phyloP scores from a whole-genome alignment of 2,113 vertebrate genomes.

The Drymodes brunneopygia region DNA sequence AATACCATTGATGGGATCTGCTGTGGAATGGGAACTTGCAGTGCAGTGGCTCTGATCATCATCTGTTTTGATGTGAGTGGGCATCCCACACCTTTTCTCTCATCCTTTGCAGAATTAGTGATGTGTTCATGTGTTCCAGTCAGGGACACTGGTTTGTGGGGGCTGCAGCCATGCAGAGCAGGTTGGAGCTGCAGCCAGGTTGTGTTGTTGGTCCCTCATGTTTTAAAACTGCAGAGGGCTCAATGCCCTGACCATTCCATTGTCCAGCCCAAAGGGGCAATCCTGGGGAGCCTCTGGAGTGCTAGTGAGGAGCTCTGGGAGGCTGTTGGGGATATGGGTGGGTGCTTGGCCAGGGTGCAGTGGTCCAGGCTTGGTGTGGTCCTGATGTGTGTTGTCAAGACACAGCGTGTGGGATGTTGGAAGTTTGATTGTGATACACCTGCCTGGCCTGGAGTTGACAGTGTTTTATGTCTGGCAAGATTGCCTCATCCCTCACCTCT shows the following conservation, averaged over 20 bases:
- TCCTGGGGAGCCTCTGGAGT: not conserved
- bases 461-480: not conserved
- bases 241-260: not conserved
- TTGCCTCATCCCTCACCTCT: not conserved
- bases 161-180: not conserved
- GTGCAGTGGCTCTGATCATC: not conserved
- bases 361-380: not conserved
- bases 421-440: not conserved
- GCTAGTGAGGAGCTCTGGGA: not conserved
- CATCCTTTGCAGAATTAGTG: not conserved
- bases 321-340: not conserved
- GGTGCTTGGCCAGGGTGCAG: not conserved
- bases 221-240: not conserved
- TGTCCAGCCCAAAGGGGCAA: not conserved
- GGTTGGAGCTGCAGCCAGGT: not conserved
- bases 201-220: not conserved
- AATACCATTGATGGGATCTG: not conserved
- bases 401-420: not conserved
- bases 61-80: not conserved
- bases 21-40: not conserved
- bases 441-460: not conserved
- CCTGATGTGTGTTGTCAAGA: not conserved
- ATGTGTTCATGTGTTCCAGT: not conserved
- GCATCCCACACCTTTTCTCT: not conserved
- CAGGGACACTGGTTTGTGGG: not conserved